These are phyloP conservation scores for Byasa hedistus DNA, from an alignment of 2,888 invertebrate species.

Conservation along the genomic window DNA sequence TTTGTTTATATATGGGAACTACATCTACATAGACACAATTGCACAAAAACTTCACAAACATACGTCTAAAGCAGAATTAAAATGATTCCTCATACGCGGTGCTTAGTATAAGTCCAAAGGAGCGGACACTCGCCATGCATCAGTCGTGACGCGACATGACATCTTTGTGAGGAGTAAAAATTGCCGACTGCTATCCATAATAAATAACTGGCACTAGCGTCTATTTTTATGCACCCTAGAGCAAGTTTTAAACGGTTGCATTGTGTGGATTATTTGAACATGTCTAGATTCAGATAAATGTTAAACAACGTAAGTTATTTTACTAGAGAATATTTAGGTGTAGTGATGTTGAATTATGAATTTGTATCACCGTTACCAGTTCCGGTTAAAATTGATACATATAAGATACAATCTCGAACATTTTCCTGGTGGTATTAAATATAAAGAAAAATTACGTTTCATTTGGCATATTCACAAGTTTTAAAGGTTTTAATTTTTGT, in stretches of 20 bases:
- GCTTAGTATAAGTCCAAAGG: constrained; percentile 62
- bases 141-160: constrained; percentile 51
- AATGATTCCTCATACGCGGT: constrained; percentile 53
- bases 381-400: too few relatives aligned
- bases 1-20: constrained; percentile 23
- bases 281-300: constrained; percentile 8
- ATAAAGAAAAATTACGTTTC: too few relatives aligned
- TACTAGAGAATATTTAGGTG: not conserved
- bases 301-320: not conserved
- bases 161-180: constrained; percentile 58
- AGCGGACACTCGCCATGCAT: constrained; percentile 64
- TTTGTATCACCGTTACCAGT: not conserved
- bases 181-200: constrained; percentile 44
- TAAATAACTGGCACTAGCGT: constrained; percentile 35
- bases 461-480: too few relatives aligned
- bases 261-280: constrained; percentile 26
- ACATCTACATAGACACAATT: constrained; percentile 25
- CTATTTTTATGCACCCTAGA: constrained; percentile 39
- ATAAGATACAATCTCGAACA: too few relatives aligned
- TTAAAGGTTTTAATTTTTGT: too few relatives aligned
- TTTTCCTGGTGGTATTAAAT: too few relatives aligned
- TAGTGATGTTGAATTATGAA: not conserved
- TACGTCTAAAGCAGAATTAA: constrained; percentile 45
- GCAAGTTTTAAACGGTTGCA: constrained; percentile 34
- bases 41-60: constrained; percentile 37